A percentile compares a stretch with the other conserved stretches of the same genome.
phyloP scores from a whole-genome alignment of 1,140 invertebrate genomes.

The Ganaspis sp. region DNA sequence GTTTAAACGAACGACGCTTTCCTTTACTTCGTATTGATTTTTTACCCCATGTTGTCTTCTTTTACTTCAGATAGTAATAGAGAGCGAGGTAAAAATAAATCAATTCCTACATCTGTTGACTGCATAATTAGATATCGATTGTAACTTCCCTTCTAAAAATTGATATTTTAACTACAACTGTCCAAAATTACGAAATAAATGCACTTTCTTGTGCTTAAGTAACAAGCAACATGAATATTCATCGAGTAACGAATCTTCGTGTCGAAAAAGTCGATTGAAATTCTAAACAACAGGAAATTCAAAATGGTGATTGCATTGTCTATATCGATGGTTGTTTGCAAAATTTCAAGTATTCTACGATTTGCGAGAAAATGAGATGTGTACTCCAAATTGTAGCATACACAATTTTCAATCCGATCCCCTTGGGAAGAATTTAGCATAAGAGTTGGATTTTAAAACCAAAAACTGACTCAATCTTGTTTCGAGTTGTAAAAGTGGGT shows the following conservation, averaged over 20 bases:
- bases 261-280: too few species aligned
- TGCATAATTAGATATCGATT: constrained; percentile 3
- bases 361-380: too few species aligned
- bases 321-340: too few species aligned
- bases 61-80: not conserved
- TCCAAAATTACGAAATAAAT: not conserved
- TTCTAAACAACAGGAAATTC: too few species aligned
- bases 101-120: constrained; percentile 10
- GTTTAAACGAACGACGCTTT: not conserved
- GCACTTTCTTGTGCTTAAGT: not conserved
- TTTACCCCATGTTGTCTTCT: not conserved
- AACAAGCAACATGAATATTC: not conserved
- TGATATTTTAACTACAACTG: constrained; percentile 10
- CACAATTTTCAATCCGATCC: too few species aligned
- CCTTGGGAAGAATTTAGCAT: too few species aligned
- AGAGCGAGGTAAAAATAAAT: constrained; percentile 11
- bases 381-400: too few species aligned
- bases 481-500: too few species aligned
- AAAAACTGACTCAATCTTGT: too few species aligned
- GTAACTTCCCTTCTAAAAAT: not conserved
- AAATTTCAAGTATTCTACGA: too few species aligned
- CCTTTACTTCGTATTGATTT: constrained; percentile 9
- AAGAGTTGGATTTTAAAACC: too few species aligned
- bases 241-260: not conserved
- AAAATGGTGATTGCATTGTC: too few species aligned